Conservation (phyloP, 2,888 invertebrate genomes). For the Phania funesta region DNA sequence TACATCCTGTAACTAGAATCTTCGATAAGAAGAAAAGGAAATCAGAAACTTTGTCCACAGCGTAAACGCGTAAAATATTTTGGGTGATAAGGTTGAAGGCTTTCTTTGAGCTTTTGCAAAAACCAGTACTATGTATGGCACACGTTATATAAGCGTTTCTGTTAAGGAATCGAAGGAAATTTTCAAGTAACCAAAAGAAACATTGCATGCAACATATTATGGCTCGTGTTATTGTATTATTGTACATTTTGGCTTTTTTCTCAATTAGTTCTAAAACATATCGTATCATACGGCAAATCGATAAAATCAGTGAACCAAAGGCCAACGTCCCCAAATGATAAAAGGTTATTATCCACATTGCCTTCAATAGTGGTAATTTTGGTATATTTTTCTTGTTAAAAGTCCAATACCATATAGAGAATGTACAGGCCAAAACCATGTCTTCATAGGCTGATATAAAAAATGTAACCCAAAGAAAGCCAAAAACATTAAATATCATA, state of each 20-base stretch:
- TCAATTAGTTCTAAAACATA: constrained; percentile 92
- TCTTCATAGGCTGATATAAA: constrained; percentile 94
- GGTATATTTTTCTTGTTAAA: constrained; percentile 91
- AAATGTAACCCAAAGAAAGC: constrained; percentile 94
- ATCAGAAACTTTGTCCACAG: constrained; percentile 92
- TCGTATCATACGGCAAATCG: constrained; percentile 93
- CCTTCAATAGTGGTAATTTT: constrained; percentile 88
- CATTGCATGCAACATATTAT: constrained; percentile 89
- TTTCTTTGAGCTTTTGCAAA: constrained; percentile 93
- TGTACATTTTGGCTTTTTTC: constrained; percentile 90
- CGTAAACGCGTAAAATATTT: constrained; percentile 88
- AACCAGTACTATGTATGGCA: constrained; percentile 95
- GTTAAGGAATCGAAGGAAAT: constrained; percentile 89
- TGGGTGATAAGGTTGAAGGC: constrained; percentile 94
- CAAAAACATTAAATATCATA: constrained; percentile 86
- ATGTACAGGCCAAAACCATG: constrained; percentile 93
- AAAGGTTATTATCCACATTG: constrained; percentile 86
- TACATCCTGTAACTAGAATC: constrained; percentile 88
- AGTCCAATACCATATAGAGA: constrained; percentile 97
- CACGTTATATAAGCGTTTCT: constrained; percentile 97
- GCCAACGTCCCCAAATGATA: constrained; percentile 91
- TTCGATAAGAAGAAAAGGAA: constrained; percentile 96
- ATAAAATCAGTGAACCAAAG: constrained; percentile 94
- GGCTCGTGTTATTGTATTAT: constrained; percentile 85
- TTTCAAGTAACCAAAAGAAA: constrained; percentile 93